These are phyloP conservation scores for Brachionus rotundiformis DNA, from an alignment of 1,140 invertebrate genomes.

Conservation along the genomic window DNA sequence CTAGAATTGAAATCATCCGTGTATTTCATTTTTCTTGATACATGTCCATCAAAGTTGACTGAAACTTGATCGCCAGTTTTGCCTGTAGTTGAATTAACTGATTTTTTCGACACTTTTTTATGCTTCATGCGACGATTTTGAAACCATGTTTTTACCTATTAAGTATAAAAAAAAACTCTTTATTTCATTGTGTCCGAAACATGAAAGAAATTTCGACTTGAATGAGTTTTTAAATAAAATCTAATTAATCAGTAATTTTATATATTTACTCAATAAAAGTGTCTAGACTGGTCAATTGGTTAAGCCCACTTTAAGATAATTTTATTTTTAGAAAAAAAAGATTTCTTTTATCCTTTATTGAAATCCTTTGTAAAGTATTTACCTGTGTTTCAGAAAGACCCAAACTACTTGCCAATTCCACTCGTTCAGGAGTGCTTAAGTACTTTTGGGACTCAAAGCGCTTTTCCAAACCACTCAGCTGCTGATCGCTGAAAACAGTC, in stretches of 20 bases:
- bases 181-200: background rate
- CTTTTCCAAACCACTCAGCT: constrained; percentile 90
- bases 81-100: constrained; percentile 51
- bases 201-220: constrained; percentile 2
- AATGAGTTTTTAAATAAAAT: constrained; percentile 39
- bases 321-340: no score
- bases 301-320: constrained; percentile 29
- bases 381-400: constrained; percentile 90
- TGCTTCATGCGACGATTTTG: constrained; percentile 80
- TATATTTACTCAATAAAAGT: constrained; percentile 41
- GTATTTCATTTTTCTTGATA: constrained; percentile 45
- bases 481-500: constrained; percentile 97
- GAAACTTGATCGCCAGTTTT: constrained; percentile 41
- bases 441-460: constrained; percentile 98
- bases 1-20: constrained; percentile 16
- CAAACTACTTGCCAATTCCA: constrained; percentile 93
- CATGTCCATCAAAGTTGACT: background rate
- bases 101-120: constrained; percentile 52
- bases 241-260: constrained; percentile 35
- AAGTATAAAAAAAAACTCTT: background rate
- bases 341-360: no score
- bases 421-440: constrained; percentile 93
- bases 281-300: constrained; percentile 43
- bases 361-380: background rate
- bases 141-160: constrained; percentile 92